Percentiles rank a stretch among this genome's conserved stretches.
These are phyloP conservation scores for Picus viridis DNA, from an alignment of 2,797 vertebrate genomes.

Conservation along the genomic window DNA sequence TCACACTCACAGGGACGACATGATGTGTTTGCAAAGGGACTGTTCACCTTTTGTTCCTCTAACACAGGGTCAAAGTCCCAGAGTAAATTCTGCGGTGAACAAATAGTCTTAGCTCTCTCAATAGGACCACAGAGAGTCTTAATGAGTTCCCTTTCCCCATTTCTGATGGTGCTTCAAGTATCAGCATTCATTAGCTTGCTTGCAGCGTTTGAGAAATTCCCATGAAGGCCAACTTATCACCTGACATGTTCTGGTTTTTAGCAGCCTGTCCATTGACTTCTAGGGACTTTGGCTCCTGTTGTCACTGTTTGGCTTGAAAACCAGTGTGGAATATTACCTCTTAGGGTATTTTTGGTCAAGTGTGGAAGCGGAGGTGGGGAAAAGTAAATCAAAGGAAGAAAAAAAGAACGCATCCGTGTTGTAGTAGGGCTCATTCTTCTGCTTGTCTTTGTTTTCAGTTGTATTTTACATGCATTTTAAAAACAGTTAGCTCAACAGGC, in stretches of 20 bases:
- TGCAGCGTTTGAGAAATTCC: background rate
- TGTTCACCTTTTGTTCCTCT: background rate
- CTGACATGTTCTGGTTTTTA: background rate
- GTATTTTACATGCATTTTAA: constrained; percentile 88
- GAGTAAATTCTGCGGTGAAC: background rate
- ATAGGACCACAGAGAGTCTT: background rate
- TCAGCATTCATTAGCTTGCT: background rate
- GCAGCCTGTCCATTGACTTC: background rate
- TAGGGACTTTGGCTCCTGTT: background rate
- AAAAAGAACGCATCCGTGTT: constrained; percentile 8
- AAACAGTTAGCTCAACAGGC: constrained; percentile 83
- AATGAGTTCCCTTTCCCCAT: background rate
- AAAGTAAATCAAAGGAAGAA: constrained; percentile 30
- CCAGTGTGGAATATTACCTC: background rate
- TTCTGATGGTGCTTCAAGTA: background rate
- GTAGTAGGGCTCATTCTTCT: constrained; percentile 64
- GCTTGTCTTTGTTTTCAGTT: constrained; percentile 78
- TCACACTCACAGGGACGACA: background rate
- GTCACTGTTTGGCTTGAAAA: background rate
- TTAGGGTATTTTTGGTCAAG: background rate
- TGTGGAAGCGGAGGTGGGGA: constrained; percentile 9
- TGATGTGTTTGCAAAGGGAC: background rate
- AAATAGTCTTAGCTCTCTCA: background rate
- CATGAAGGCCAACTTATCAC: background rate
- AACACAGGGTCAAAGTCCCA: background rate